A percentile compares a stretch with the other conserved stretches of the same genome.
Conservation (phyloP, 2,113 vertebrate species). For the Silurus glanis region DNA sequence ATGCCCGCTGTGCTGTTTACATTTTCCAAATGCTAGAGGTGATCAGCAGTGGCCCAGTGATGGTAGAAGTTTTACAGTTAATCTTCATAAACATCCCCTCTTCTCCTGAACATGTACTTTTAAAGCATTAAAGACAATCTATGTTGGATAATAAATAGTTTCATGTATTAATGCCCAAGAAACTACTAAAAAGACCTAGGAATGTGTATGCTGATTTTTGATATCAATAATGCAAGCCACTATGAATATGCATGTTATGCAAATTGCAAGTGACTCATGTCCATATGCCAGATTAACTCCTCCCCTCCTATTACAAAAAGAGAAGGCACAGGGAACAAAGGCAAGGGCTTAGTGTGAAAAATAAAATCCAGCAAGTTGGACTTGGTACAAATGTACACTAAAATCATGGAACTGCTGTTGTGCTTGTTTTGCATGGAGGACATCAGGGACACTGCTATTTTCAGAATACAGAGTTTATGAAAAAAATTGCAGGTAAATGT, state of each 20-base stretch:
- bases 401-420: neutral
- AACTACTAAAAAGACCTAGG: neutral
- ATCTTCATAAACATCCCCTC: neutral
- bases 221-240: slow-evolving; percentile 6
- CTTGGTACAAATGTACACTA: neutral
- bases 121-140: slow-evolving; percentile 16
- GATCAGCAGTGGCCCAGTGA: neutral
- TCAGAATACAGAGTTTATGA: neutral
- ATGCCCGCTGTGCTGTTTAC: neutral
- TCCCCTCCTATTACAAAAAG: neutral
- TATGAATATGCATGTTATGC: slow-evolving; percentile 13
- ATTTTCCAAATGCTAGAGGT: neutral
- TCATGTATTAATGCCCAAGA: slow-evolving; percentile 4
- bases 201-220: neutral
- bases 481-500: neutral
- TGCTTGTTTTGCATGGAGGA: neutral
- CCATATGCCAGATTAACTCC: neutral
- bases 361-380: neutral
- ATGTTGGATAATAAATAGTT: slow-evolving; percentile 5
- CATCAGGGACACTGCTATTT: neutral
- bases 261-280: neutral
- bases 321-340: neutral
- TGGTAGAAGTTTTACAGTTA: neutral
- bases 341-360: neutral
- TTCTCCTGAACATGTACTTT: neutral